These are phyloP conservation scores for Hydrotaea cyrtoneurina DNA, from an alignment of 2,888 invertebrate species.

Conservation along the genomic window DNA sequence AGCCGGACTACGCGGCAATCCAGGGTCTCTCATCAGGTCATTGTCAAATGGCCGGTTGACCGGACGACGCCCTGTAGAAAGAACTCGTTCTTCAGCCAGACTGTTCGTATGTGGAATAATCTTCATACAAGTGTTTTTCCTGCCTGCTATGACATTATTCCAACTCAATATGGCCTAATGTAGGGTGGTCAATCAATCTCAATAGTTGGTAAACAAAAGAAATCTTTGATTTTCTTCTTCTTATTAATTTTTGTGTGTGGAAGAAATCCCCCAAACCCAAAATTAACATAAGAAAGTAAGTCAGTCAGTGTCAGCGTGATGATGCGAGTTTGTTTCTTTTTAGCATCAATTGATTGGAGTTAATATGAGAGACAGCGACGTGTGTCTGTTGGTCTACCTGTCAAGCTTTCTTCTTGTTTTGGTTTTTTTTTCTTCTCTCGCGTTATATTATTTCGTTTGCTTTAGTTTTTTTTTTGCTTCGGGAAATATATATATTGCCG, in stretches of 20 bases:
- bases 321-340: constrained; percentile 14
- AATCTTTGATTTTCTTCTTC: background rate
- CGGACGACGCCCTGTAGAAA: too few relatives aligned
- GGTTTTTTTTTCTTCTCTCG: background rate
- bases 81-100: too few relatives aligned
- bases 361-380: background rate
- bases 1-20: too few relatives aligned
- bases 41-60: too few relatives aligned
- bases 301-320: background rate
- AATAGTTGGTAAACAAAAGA: constrained; percentile 13
- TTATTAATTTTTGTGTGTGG: too few relatives aligned
- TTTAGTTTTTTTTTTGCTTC: background rate
- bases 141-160: too few relatives aligned
- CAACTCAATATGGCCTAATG: too few relatives aligned
- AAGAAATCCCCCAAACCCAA: background rate
- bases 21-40: too few relatives aligned
- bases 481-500: background rate
- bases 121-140: too few relatives aligned
- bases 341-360: constrained; percentile 24
- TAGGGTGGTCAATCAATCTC: too few relatives aligned
- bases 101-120: too few relatives aligned
- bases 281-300: constrained; percentile 33
- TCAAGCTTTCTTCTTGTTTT: constrained; percentile 21
- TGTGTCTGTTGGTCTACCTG: background rate
- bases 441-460: background rate